Evolutionary conservation across 2,797 vertebrate species (phyloP).

Genomic region (Lophotriccus pileatus): DNA sequence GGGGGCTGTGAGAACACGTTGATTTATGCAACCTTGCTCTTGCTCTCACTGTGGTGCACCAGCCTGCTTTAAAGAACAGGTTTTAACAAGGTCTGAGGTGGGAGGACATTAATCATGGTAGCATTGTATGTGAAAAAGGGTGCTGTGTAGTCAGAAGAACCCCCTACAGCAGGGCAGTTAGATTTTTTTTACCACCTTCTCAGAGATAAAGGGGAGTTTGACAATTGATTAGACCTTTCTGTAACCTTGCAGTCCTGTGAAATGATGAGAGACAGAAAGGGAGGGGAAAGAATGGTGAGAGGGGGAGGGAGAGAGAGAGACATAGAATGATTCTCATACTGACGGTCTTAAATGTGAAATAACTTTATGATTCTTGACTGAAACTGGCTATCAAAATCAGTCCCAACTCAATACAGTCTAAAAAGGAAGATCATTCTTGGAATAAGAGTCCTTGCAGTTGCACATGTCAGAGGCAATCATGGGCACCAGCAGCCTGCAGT

Average conservation of each 20-base stretch:
- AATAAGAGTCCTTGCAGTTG: conserved; percentile 74
- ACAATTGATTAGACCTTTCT: conserved; percentile 87
- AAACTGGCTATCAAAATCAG: conserved; percentile 86
- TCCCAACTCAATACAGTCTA: conserved; percentile 77
- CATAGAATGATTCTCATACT: conserved; percentile 76
- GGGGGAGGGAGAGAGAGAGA: conserved; percentile 42
- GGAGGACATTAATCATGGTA: conserved; percentile 86
- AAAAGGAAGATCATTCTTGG: conserved; percentile 76
- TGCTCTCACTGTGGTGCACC: conserved; percentile 79
- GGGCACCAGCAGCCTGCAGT: conserved; percentile 63
- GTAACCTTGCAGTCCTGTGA: conserved; percentile 81
- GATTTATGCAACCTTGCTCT: conserved; percentile 86
- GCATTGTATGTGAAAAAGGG: conserved; percentile 86
- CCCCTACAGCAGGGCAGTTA: conserved; percentile 84
- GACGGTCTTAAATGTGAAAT: conserved; percentile 81
- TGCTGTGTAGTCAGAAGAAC: conserved; percentile 83
- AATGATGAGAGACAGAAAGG: conserved; percentile 77
- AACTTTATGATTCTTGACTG: conserved; percentile 85
- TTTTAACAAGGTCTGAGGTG: conserved; percentile 88
- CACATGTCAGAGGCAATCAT: conserved; percentile 79
- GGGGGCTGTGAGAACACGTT: conserved; percentile 86
- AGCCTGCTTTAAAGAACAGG: conserved; percentile 84
- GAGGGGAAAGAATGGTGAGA: conserved; percentile 6
- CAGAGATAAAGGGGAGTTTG: conserved; percentile 82
- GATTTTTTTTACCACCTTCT: conserved; percentile 79